Conservation (phyloP, 2,797 vertebrate genomes). For the Anas flavirostris region DNA sequence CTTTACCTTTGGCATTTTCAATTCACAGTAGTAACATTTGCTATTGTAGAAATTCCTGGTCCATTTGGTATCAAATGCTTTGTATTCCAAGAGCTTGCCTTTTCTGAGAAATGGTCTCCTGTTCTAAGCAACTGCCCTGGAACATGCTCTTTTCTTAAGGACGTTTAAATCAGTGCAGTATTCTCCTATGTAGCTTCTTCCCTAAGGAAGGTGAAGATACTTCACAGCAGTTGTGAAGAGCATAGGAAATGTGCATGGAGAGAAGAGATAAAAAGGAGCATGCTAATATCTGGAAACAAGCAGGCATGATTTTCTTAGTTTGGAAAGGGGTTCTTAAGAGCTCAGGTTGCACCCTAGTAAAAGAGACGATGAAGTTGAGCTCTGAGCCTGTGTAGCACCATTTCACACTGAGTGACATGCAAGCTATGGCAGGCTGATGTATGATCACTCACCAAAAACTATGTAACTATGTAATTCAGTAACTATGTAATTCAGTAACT, state of each 20-base stretch:
- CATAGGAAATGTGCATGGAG: neutral
- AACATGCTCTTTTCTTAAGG: neutral
- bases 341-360: neutral
- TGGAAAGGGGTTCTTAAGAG: neutral
- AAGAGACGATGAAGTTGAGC: neutral
- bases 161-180: neutral
- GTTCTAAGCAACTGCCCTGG: neutral
- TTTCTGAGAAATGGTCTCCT: neutral
- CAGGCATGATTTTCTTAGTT: neutral
- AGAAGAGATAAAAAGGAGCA: neutral
- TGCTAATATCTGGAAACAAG: neutral
- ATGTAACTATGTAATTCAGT: no score
- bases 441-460: neutral
- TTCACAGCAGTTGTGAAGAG: neutral
- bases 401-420: neutral
- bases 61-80: neutral
- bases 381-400: accelerated
- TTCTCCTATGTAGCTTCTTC: neutral
- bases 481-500: neutral
- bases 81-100: neutral
- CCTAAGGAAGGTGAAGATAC: neutral
- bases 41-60: neutral
- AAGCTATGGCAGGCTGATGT: neutral
- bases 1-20: neutral
- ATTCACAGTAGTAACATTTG: neutral